Percentiles rank a stretch among this genome's conserved stretches.
These are phyloP conservation scores for Dasyurus viverrinus DNA, from an alignment of 2,113 vertebrate species.

Conservation along the genomic window DNA sequence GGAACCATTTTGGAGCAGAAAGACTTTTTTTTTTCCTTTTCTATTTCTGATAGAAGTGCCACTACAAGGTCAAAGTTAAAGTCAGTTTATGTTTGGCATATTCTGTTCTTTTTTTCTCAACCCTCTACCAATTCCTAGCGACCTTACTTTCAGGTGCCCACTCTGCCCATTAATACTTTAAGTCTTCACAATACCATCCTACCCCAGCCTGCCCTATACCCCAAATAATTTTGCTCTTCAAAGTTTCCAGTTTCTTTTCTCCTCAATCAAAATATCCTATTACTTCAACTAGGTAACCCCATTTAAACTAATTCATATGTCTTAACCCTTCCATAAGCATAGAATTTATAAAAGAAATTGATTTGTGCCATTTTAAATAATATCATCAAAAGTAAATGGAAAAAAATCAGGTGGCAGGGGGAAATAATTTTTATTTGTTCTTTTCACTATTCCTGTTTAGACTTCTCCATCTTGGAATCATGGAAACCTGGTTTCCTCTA, in stretches of 20 bases:
- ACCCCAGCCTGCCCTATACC: not conserved
- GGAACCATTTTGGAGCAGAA: not conserved
- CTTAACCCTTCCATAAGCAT: not conserved
- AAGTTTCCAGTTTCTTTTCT: not conserved
- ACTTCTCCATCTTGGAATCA: no score
- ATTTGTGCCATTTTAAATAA: no score
- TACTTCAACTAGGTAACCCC: not conserved
- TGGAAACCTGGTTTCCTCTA: no score
- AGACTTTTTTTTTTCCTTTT: not conserved
- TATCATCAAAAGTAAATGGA: no score
- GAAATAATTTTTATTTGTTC: no score
- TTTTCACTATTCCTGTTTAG: no score
- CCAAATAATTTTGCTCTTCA: not conserved
- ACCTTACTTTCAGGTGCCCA: not conserved
- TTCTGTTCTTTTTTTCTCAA: not conserved
- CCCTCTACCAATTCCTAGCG: not conserved
- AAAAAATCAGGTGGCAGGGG: no score
- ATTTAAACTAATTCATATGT: not conserved
- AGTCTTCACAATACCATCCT: not conserved
- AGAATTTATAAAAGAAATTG: no score
- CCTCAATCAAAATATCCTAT: not conserved
- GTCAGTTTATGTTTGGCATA: conserved; percentile 3
- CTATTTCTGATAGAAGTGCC: not conserved
- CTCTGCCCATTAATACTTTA: not conserved
- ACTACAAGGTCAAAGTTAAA: not conserved